phyloP scores from a whole-genome alignment of 2,113 vertebrate genomes.

The Lamprotornis superbus region DNA sequence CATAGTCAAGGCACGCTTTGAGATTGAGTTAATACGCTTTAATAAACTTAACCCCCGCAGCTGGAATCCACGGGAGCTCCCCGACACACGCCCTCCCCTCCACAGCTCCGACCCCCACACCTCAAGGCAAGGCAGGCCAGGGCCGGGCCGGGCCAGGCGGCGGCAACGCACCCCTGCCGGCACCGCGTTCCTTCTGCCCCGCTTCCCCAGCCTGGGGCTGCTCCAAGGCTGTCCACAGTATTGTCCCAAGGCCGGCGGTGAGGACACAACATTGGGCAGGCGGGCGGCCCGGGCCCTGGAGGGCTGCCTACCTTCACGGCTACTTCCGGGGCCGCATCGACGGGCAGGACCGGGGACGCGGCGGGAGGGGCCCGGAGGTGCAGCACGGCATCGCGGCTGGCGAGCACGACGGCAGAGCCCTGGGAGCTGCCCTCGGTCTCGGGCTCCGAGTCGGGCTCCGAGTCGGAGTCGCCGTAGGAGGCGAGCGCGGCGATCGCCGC shows the following conservation, averaged over 20 bases:
- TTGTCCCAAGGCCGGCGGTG: too few relatives aligned
- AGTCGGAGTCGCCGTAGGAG: constrained; percentile 87
- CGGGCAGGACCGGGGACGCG: constrained; percentile 46
- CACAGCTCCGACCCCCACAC: neutral
- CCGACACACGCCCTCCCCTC: too few relatives aligned
- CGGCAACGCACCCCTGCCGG: rapidly evolving
- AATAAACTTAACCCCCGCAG: rapidly evolving
- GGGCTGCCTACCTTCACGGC: constrained; percentile 86
- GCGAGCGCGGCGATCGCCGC: constrained; percentile 81
- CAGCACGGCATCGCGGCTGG: constrained; percentile 77
- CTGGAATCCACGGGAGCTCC: neutral
- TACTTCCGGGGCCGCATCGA: constrained; percentile 55
- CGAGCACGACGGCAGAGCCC: constrained; percentile 3
- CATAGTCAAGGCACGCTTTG: neutral
- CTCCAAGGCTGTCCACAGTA: neutral
- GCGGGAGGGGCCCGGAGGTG: constrained; percentile 73
- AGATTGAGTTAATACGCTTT: rapidly evolving
- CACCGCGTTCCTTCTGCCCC: too few relatives aligned
- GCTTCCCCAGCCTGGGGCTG: too few relatives aligned
- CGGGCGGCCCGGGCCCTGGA: neutral
- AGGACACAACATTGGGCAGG: neutral
- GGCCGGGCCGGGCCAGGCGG: neutral
- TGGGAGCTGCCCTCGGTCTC: constrained; percentile 69
- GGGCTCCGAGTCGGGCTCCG: constrained; percentile 83
- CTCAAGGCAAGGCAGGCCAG: too few relatives aligned